phyloP scores from a whole-genome alignment of 2,888 invertebrate species.

The Lepeophtheirus nordmannii region DNA sequence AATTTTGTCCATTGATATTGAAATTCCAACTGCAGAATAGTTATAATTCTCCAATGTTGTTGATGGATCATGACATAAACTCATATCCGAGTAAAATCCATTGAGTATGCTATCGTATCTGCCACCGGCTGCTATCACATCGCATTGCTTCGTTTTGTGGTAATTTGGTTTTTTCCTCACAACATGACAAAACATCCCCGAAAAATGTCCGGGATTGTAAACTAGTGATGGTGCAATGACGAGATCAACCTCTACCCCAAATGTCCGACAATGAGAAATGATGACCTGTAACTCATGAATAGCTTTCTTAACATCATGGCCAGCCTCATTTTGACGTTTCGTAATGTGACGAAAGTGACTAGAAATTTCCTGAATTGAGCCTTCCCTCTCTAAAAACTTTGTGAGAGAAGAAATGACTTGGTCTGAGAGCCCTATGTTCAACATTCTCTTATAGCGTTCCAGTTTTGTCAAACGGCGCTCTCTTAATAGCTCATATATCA shows the following conservation, averaged over 20 bases:
- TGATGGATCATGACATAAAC: slow-evolving; percentile 11
- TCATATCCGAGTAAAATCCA: slow-evolving; percentile 25
- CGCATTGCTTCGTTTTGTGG: slow-evolving; percentile 44
- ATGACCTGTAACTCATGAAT: slow-evolving; percentile 58
- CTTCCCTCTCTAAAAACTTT: slow-evolving; percentile 52
- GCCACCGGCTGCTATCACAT: slow-evolving; percentile 70
- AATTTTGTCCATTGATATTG: slow-evolving; percentile 35
- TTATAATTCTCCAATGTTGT: slow-evolving; percentile 25
- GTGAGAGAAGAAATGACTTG: slow-evolving; percentile 46
- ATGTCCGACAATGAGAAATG: slow-evolving; percentile 49
- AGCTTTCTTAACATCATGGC: slow-evolving; percentile 50
- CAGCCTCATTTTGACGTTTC: slow-evolving; percentile 51
- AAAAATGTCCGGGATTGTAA: slow-evolving; percentile 47
- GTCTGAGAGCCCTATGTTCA: slow-evolving; percentile 50
- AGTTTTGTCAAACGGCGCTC: slow-evolving; percentile 49
- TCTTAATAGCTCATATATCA: slow-evolving; percentile 30
- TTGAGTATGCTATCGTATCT: slow-evolving; percentile 65
- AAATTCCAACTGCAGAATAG: slow-evolving; percentile 35
- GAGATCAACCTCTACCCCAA: slow-evolving; percentile 54
- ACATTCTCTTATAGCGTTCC: slow-evolving; percentile 53
- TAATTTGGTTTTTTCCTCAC: slow-evolving; percentile 38
- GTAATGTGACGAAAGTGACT: slow-evolving; percentile 49
- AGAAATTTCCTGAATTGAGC: slow-evolving; percentile 44
- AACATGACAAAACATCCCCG: slow-evolving; percentile 52
- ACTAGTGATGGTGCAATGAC: slow-evolving; percentile 45